Percentiles rank a stretch among this genome's conserved stretches.
phyloP scores from a whole-genome alignment of 2,797 vertebrate species.

The Monodelphis domestica region DNA sequence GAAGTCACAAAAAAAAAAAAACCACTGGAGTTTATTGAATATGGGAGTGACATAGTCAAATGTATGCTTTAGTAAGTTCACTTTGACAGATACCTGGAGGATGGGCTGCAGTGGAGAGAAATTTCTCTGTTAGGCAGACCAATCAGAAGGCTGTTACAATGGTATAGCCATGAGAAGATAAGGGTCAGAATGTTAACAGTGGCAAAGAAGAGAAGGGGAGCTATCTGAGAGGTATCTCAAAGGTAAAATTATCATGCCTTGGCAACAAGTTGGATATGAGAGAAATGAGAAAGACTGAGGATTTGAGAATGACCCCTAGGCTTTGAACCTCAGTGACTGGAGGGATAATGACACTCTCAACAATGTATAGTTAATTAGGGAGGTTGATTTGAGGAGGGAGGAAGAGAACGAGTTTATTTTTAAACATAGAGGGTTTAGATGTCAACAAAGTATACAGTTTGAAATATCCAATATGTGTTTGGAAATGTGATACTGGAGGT shows the following conservation, averaged over 20 bases:
- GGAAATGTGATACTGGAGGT: too few species aligned
- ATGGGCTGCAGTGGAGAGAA: neutral
- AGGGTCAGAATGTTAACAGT: neutral
- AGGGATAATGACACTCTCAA: neutral
- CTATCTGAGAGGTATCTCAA: neutral
- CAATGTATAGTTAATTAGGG: neutral
- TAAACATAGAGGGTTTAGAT: neutral
- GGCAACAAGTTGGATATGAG: neutral
- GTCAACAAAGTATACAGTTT: too few species aligned
- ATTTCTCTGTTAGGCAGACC: neutral
- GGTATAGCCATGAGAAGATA: neutral
- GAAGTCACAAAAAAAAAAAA: neutral
- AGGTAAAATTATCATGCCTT: neutral
- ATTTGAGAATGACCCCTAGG: neutral
- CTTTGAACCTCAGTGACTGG: neutral
- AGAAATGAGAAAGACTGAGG: neutral
- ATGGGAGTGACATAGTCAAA: neutral
- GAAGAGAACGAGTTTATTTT: neutral
- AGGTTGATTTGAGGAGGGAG: neutral
- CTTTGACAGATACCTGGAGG: neutral
- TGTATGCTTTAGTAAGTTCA: neutral
- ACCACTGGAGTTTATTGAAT: neutral
- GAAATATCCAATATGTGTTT: too few species aligned
- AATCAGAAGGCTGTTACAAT: neutral
- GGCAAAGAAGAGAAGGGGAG: neutral